Evolutionary conservation across 2,888 invertebrate species (phyloP), one percentile per base, ranked within the genome.

Genomic region (Caenorhabditis imperialis): DNA sequence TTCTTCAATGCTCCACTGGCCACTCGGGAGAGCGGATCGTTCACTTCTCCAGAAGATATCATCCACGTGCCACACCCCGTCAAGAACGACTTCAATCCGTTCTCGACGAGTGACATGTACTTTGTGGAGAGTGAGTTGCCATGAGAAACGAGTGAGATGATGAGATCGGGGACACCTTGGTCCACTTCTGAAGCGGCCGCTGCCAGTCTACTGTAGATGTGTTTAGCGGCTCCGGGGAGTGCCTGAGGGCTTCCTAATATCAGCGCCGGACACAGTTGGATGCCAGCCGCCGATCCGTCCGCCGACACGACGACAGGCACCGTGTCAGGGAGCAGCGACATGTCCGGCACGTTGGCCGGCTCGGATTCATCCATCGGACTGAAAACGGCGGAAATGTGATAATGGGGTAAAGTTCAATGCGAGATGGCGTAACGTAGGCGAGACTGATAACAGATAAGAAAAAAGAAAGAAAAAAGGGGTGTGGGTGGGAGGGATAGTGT

Each of bases 141-240:
- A 50, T 83, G 71, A 1, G 82, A 82, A 18, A 85, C 79, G 18
- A 86, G 58, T n/a, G 77, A 73, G 16, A 85, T 54, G 16, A 86
- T 73, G 8, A 86, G 63, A 55, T 85, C 81, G 1, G 86, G 84
- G 20, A 86, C 79, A 7, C 85, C 86, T 60, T 85, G 82, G 58
- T 86, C 86, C 6, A 86, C 73, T 72, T 83, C 82, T 23, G 50
- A 65, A 16, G 85, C 84, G 1, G 78, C 75, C 0, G 84, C 75
- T 1, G 86, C 85, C 38, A 86, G 67, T 2, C 83, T 65, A 53
- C 81, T 81, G 70, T 81, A 84, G 45, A 85, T 81, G 54, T 86
- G 82, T 55, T 86, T 86, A 8, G 82, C 80, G 16, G 84, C 81
- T 14, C 73, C 78, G 1, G 85, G 84, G 27, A 85, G 65, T n/a